Evolutionary conservation across 2,888 invertebrate genomes (phyloP).

Genomic region (Keiferia lycopersicella): DNA sequence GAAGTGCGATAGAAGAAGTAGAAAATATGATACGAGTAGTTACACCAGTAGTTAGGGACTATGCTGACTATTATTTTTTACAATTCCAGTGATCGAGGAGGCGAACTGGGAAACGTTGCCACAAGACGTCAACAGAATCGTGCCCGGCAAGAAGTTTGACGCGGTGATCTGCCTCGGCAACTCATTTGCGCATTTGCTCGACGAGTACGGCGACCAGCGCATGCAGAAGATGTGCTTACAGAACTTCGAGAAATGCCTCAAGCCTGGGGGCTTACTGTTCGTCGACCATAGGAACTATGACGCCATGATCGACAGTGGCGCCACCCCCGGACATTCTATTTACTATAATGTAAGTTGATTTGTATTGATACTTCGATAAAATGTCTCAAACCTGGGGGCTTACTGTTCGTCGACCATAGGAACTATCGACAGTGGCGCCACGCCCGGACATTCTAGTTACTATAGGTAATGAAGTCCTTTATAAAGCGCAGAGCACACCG

Average conservation of each 20-base stretch:
- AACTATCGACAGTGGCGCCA: constrained; percentile 92
- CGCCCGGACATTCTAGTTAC: constrained; percentile 92
- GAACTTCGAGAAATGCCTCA: constrained; percentile 91
- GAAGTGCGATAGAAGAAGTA: too few relatives aligned
- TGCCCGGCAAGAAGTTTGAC: constrained; percentile 87
- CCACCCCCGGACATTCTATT: constrained; percentile 90
- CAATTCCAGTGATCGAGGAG: constrained; percentile 90
- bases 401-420: constrained; percentile 92
- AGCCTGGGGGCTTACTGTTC: constrained; percentile 91
- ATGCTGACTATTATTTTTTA: not conserved
- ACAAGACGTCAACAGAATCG: constrained; percentile 84
- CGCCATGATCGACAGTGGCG: constrained; percentile 87
- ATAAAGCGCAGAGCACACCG: too few relatives aligned
- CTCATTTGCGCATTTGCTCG: constrained; percentile 94
- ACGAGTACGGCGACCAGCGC: constrained; percentile 88
- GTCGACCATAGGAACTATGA: constrained; percentile 96
- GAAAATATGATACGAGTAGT: too few relatives aligned
- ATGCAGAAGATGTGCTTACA: constrained; percentile 89
- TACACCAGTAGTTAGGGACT: too few relatives aligned
- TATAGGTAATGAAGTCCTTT: too few relatives aligned
- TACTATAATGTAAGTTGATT: constrained; percentile 80
- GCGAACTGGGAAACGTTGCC: constrained; percentile 93
- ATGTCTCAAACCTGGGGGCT: constrained; percentile 92
- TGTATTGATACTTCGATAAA: constrained; percentile 86
- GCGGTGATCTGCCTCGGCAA: constrained; percentile 95